Evolutionary conservation across 64 coral and sea anemone species (phyloP), one percentile per base, ranked within the genome.

Genomic region (Hydrozoanthus tunicans): DNA sequence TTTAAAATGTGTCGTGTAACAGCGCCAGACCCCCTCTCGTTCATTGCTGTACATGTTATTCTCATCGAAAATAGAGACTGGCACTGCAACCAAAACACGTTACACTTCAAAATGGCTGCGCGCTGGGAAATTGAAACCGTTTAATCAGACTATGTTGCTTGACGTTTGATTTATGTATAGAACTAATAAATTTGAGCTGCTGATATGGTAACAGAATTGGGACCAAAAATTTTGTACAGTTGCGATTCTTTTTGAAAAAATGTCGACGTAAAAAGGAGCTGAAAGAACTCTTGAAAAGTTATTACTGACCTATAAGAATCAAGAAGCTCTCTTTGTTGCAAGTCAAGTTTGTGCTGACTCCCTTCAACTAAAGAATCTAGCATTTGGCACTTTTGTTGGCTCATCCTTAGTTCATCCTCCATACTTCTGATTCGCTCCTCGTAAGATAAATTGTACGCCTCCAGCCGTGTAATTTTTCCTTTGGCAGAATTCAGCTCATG

Each of bases 261-360:
- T 43, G 13, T 64, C 13, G 7, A 64, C 62, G 62, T 64, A 14
- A 14, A 20, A 64, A 64, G 7, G 62, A 64, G 7, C 62, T 64
- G 7, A 14, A 9, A 7, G 13, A 64, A 14, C 62, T 0, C 13
- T 1, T 2, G 2, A 64, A 17, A 25, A 79, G 4, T 0, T 83
- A 15, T 20, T 54, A 53, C 81, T 65, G 32, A 83, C 81, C 81
- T 64, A 60, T 83, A 83, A 67, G 81, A 32, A 7, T 83, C 81
- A 6, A 83, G 81, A 64, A 83, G 61, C 7, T 83, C 81, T 66
- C 81, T 51, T 51, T 83, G 81, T 9, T 67, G 61, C 0, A 43
- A 15, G 26, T 83, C 60, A 32, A 83, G 43, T 67, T 83, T 83
- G 26, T 83, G 60, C 51, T 83, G 81, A 32, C 81, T 83, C 32